phyloP scores from a whole-genome alignment of 2,797 vertebrate genomes.

The Scyliorhinus canicula region DNA sequence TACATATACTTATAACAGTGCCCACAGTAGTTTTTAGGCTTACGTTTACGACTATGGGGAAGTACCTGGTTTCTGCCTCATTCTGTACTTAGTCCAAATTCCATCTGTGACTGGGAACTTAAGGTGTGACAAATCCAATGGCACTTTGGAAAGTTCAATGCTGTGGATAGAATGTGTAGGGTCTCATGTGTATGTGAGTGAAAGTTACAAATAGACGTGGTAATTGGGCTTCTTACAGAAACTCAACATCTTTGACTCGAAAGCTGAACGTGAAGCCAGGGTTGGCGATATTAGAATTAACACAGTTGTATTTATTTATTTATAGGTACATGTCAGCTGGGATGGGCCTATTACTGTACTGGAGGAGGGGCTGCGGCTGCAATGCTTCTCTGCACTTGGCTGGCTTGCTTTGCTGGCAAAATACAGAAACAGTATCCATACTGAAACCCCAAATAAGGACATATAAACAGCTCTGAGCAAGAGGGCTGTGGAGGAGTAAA shows the following conservation, averaged over 20 bases:
- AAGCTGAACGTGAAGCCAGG: background rate
- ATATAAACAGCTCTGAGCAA: background rate
- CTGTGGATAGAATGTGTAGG: background rate
- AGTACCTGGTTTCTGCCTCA: background rate
- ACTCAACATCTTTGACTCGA: background rate
- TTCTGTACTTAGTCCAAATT: background rate
- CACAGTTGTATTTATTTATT: constrained; percentile 19
- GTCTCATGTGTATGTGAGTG: too few relatives aligned
- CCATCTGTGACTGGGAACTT: background rate
- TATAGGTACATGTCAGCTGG: constrained; percentile 84
- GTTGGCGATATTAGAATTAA: background rate
- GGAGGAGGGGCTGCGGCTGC: constrained; percentile 75
- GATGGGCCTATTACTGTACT: constrained; percentile 95
- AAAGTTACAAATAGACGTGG: background rate
- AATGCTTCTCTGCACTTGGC: constrained; percentile 88
- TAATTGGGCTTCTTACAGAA: background rate
- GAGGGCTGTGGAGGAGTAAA: constrained; percentile 3
- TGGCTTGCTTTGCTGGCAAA: constrained; percentile 92
- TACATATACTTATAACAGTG: background rate
- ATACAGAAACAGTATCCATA: constrained; percentile 96
- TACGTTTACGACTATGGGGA: background rate
- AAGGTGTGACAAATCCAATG: background rate
- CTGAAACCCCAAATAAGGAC: constrained; percentile 51
- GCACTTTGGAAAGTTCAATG: background rate
- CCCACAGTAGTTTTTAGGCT: background rate